A percentile compares a stretch with the other conserved stretches of the same genome.
Evolutionary conservation across 2,888 invertebrate genomes (phyloP).

Genomic region (Leptinotarsa tumamoca): DNA sequence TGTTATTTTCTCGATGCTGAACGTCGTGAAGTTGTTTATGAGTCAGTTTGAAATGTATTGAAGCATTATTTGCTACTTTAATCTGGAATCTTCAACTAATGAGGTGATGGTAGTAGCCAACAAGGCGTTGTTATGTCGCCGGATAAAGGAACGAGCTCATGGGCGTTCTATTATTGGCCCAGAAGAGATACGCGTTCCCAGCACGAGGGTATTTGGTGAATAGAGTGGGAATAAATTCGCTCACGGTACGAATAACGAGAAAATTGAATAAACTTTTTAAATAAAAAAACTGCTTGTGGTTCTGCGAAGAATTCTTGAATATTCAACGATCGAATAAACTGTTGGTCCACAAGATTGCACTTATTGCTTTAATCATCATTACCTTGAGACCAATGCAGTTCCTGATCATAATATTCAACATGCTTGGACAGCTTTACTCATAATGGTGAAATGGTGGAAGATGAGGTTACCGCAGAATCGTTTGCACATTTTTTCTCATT

Average conservation of each 20-base stretch:
- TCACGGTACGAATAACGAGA: background rate
- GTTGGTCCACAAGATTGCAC: too few species aligned
- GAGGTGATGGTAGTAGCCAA: conserved; percentile 43
- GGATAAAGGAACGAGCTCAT: conserved; percentile 17
- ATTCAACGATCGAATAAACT: too few species aligned
- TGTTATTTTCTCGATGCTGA: conserved; percentile 31
- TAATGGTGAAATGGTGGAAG: too few species aligned
- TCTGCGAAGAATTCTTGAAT: too few species aligned
- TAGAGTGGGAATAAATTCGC: background rate
- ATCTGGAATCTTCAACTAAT: conserved; percentile 48
- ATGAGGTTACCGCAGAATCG: too few species aligned
- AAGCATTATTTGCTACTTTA: conserved; percentile 47
- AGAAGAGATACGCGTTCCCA: background rate
- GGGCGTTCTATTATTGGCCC: conserved; percentile 23
- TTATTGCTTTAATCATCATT: too few species aligned
- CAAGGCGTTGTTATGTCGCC: conserved; percentile 42
- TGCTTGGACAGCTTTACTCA: too few species aligned
- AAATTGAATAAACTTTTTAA: background rate
- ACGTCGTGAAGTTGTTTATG: conserved; percentile 41
- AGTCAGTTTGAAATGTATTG: conserved; percentile 42
- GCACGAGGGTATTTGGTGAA: conserved; percentile 13
- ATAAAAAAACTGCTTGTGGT: background rate
- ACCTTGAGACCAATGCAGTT: too few species aligned
- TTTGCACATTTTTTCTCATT: too few species aligned
- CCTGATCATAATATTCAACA: too few species aligned